phyloP scores from a whole-genome alignment of 2,113 vertebrate species.

The Salminus brasiliensis region DNA sequence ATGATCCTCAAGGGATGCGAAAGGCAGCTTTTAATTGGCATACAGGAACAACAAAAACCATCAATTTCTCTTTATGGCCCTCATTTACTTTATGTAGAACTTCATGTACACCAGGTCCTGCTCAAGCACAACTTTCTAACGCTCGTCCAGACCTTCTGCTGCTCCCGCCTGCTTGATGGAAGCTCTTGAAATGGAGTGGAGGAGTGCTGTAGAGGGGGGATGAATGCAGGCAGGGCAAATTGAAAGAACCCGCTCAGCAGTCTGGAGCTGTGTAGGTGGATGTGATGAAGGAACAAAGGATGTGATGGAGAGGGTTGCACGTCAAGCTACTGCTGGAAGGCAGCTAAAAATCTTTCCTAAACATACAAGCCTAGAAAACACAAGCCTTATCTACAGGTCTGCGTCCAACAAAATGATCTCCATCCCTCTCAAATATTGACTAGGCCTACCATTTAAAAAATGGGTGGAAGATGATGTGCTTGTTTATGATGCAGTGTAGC shows the following conservation, averaged over 20 bases:
- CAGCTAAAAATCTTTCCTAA: slow-evolving; percentile 21
- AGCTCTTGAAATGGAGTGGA: slow-evolving; percentile 54
- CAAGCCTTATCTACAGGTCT: neutral
- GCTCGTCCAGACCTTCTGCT: neutral
- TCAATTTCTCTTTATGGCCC: neutral
- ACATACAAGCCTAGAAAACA: slow-evolving; percentile 13
- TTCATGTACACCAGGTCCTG: neutral
- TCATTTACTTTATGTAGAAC: too few species aligned
- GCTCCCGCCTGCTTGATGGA: slow-evolving; percentile 25
- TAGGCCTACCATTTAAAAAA: too few species aligned
- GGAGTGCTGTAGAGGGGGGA: slow-evolving; percentile 41
- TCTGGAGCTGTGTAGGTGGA: slow-evolving; percentile 76
- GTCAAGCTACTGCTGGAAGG: slow-evolving; percentile 29
- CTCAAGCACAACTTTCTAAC: neutral
- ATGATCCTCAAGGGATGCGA: slow-evolving; percentile 30
- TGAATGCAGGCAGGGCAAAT: slow-evolving; percentile 56
- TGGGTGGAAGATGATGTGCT: neutral
- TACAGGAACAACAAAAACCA: neutral
- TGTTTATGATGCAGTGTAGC: neutral
- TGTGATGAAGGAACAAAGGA: slow-evolving; percentile 77
- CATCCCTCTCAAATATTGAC: neutral
- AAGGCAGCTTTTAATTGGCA: slow-evolving; percentile 32
- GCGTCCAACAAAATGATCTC: neutral
- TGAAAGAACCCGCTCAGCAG: slow-evolving; percentile 73
- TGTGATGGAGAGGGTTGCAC: slow-evolving; percentile 61